These are phyloP conservation scores for Amphiprion ocellaris DNA, from an alignment of 2,113 vertebrate species.

Conservation along the genomic window DNA sequence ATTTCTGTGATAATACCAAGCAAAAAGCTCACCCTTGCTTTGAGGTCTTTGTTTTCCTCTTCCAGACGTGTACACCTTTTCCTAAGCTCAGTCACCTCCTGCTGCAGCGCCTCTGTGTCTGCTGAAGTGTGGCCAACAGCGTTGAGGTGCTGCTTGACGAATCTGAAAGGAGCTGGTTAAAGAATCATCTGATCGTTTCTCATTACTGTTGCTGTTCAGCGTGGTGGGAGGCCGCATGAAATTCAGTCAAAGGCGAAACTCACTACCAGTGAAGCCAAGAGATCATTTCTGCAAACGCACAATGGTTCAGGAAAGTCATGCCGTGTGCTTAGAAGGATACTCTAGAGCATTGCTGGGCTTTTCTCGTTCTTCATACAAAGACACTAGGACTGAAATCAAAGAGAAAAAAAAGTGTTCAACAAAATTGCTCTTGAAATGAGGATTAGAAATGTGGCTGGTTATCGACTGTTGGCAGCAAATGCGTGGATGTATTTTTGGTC, in stretches of 20 bases:
- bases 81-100: constrained; percentile 91
- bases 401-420: background rate
- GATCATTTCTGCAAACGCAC: background rate
- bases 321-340: constrained; percentile 88
- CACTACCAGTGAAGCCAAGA: background rate
- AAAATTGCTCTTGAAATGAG: too few relatives aligned
- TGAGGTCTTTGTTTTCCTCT: constrained; percentile 95
- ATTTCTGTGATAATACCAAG: background rate
- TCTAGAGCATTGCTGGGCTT: constrained; percentile 94
- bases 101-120: constrained; percentile 88
- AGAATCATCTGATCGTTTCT: constrained; percentile 33
- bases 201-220: background rate
- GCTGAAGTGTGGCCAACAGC: constrained; percentile 83
- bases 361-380: constrained; percentile 94
- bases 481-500: background rate
- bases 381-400: constrained; percentile 89
- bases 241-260: background rate
- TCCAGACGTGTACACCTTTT: constrained; percentile 89
- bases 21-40: constrained; percentile 84
- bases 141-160: constrained; percentile 92
- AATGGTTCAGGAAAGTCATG: background rate
- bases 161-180: constrained; percentile 88
- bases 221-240: background rate
- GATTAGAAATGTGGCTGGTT: background rate
- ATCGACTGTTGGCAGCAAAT: background rate